Base-by-base conservation (phyloP, 2,113 vertebrate species). In the Trematomus loennbergii region DNA sequence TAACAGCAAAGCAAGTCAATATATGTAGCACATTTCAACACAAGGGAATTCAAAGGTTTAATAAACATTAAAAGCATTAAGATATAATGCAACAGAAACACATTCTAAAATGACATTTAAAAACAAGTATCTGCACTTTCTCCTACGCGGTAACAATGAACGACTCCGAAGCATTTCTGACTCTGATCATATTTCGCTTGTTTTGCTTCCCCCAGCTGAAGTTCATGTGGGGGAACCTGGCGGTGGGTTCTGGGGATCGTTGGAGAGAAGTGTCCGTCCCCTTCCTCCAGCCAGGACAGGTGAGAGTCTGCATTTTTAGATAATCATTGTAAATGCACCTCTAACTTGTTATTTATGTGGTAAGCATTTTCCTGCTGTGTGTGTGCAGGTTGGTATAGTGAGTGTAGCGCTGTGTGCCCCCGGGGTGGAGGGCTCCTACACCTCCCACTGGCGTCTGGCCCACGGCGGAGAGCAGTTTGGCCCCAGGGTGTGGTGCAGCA, bases 221-320 rank as follows among this genome's bases (percentile, higher is more conserved):
- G 83, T 98, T 99, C 73, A 98, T 99, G 98, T 99, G 98, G 98
- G 98, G 98, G 59, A 99, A 99, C 82, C 91, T 99, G 85, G 97
- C 96, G 0, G 94, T 97, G 91, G 96, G 96, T 15, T 97, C 96
- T 40, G 88, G 95, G n/a, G 97, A 96, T 67, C 90, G 92, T 45
- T 97, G 95, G 84, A 97, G 96, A 70, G 97, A 98, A 83, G 97
- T 98, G 71, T 88, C 96, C 0, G 98, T 99, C 72, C 98, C 98
- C 61, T 95, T 94, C 58, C 94, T 99, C 49, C 96, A 96, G 61
- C 96, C 97, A 0, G 97, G 97, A 72, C 96, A 98, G 82, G 92
- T 93, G 20, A 88, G 77, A 18, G 36, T 40, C 8, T 40, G 36
- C 36, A 40, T 40, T 8, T 7, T 40, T 1, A 40, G 8, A 40